Evolutionary conservation across 1,140 invertebrate genomes (phyloP).

Genomic region (Neuroterus valhalla): DNA sequence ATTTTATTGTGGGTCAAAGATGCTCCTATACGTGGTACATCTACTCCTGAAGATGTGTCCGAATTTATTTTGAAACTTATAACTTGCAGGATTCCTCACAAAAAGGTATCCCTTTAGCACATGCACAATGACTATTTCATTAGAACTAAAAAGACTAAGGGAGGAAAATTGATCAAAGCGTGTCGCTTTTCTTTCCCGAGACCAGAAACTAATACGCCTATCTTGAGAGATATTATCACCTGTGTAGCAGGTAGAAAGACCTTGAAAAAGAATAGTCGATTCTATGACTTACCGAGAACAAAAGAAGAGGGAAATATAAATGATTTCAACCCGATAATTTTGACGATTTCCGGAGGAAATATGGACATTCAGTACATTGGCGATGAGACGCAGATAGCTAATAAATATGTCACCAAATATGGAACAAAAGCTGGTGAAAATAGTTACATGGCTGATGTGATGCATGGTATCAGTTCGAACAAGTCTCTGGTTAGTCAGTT

Average conservation of each 20-base stretch:
- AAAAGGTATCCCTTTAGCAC: slow-evolving; percentile 51
- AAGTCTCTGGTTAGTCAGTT: no score
- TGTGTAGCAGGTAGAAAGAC: slow-evolving; percentile 44
- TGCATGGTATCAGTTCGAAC: no score
- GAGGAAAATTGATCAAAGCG: slow-evolving; percentile 16
- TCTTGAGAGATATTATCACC: slow-evolving; percentile 40
- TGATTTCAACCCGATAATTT: not conserved
- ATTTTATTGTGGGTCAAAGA: no score
- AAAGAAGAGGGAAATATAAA: not conserved
- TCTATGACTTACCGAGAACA: not conserved
- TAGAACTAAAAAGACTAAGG: slow-evolving; percentile 46
- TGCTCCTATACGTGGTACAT: no score
- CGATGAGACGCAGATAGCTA: not conserved
- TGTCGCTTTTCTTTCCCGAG: slow-evolving; percentile 47
- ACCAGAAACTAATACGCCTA: slow-evolving; percentile 37
- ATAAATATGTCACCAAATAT: not conserved
- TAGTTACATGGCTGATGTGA: no score
- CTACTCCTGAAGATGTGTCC: slow-evolving; percentile 54
- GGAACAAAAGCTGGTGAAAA: no score
- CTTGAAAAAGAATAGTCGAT: slow-evolving; percentile 29
- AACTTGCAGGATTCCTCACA: slow-evolving; percentile 55
- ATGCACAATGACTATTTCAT: slow-evolving; percentile 45
- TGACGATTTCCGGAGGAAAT: slow-evolving; percentile 4
- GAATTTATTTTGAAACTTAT: slow-evolving; percentile 62
- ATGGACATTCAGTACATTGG: slow-evolving; percentile 30